These are phyloP conservation scores for Mormyrops boulengeri DNA, from an alignment of 2,797 vertebrate species.

Conservation along the genomic window DNA sequence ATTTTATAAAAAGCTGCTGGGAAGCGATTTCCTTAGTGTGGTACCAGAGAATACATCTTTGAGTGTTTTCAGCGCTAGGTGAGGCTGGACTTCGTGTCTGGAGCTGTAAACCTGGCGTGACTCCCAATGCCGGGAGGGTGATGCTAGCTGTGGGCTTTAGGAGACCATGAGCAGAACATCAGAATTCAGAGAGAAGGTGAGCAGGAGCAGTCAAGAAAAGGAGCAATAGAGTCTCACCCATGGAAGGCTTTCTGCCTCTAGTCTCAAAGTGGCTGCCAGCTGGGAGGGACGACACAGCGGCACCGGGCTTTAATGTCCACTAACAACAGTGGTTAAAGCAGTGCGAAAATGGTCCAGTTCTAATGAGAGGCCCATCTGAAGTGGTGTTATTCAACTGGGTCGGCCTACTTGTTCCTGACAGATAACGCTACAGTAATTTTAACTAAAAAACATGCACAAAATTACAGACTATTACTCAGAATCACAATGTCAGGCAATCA, in stretches of 20 bases:
- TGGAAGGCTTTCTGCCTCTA: background rate
- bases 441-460: background rate
- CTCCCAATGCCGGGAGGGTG: background rate
- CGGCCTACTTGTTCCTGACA: background rate
- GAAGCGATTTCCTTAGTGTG: background rate
- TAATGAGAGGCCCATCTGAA: background rate
- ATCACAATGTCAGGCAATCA: background rate
- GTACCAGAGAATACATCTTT: background rate
- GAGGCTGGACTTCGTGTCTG: background rate
- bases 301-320: background rate
- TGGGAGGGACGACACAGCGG: background rate
- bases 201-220: background rate
- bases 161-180: background rate
- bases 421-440: background rate
- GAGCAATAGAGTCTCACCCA: background rate
- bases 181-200: background rate
- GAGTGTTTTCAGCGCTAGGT: background rate
- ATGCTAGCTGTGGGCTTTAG: background rate
- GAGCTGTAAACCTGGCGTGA: background rate
- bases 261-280: background rate
- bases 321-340: background rate
- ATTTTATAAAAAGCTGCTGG: background rate
- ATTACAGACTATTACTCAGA: background rate
- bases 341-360: background rate
- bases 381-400: background rate